Percentiles rank a stretch among this genome's conserved stretches.
Conservation (phyloP, 2,113 vertebrate genomes). For the Stictonetta naevosa region DNA sequence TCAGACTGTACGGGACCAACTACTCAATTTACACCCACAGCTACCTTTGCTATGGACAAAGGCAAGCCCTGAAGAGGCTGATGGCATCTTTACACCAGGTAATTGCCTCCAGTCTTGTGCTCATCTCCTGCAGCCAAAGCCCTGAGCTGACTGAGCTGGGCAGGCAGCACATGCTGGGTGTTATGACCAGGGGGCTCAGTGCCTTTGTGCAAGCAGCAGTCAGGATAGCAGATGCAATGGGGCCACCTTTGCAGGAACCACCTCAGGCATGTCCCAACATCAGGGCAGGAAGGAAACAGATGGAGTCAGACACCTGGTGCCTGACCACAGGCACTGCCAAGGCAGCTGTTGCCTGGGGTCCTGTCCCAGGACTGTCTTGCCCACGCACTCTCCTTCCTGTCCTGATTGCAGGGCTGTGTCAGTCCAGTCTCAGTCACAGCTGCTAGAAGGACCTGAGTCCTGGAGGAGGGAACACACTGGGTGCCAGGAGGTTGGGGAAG, state of each 20-base stretch:
- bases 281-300: background rate
- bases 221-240: background rate
- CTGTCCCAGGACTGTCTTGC: background rate
- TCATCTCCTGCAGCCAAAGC: background rate
- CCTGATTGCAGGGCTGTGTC: background rate
- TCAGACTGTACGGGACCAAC: conserved; percentile 73
- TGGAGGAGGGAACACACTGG: background rate
- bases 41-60: conserved; percentile 79
- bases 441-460: background rate
- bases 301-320: background rate
- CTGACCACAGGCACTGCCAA: background rate
- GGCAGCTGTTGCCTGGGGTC: background rate
- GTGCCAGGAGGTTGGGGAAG: background rate
- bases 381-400: background rate
- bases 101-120: background rate
- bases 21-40: conserved; percentile 80
- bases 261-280: background rate
- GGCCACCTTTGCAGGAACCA: background rate
- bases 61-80: conserved; percentile 71
- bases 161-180: background rate
- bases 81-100: conserved; percentile 68
- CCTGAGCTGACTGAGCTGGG: background rate
- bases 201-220: background rate
- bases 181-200: fast-evolving
- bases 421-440: background rate